Conservation (phyloP, 2,113 vertebrate species). For the Galeopterus variegatus region DNA sequence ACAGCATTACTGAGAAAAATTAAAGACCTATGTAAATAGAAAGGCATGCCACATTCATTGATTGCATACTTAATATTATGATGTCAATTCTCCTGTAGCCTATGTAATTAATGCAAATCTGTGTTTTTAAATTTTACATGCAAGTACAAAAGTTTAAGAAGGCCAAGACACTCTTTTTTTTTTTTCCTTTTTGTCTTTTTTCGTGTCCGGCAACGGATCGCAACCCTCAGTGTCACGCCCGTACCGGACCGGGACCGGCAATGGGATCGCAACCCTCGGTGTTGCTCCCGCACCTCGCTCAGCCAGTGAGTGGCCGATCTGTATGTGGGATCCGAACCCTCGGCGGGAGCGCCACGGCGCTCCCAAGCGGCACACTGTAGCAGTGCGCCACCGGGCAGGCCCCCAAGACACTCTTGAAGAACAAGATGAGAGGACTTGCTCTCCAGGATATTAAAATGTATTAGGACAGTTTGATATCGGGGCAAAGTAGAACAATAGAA, state of each 20-base stretch:
- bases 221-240: too few relatives aligned
- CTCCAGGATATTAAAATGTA: background rate
- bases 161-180: background rate
- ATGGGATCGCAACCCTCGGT: too few relatives aligned
- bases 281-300: too few relatives aligned
- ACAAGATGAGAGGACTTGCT: background rate
- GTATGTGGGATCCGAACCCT: too few relatives aligned
- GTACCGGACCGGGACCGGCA: too few relatives aligned
- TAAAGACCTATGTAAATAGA: background rate
- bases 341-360: too few relatives aligned
- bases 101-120: background rate
- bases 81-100: background rate
- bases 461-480: background rate
- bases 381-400: too few relatives aligned
- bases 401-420: background rate
- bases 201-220: too few relatives aligned
- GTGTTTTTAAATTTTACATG: background rate
- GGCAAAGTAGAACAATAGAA: background rate
- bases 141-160: background rate
- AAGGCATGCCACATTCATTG: background rate
- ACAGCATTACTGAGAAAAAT: conserved; percentile 24
- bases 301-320: too few relatives aligned
- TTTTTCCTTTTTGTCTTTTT: too few relatives aligned
- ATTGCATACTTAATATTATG: background rate
- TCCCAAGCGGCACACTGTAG: too few relatives aligned